Base-by-base conservation (phyloP, 2,113 vertebrate species). In the Chloroceryle aenea region DNA sequence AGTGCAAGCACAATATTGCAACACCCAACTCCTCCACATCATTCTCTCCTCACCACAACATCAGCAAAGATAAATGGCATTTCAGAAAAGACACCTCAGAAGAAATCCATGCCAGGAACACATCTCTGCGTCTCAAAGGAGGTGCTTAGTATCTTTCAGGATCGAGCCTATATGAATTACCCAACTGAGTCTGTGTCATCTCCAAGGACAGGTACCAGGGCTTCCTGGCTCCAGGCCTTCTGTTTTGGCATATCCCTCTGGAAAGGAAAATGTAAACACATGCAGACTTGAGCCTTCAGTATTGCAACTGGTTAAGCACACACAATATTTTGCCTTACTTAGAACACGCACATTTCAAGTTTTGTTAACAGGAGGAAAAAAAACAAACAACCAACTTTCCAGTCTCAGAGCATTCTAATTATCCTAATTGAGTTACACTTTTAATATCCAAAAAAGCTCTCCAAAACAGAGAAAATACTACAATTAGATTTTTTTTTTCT, bases 31-130 rank as follows among this genome's bases (percentile, higher is more conserved):
- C 72, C 59, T 93, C 52, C 30, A n/a, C 76, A 63, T 34, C 45
- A 45, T 76, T 82, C 14, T 83, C 30, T 85, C 38, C 58, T 89
- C 4, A 3, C n/a, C 64, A 40, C 68, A 71, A 66, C 2, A 3
- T 34, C 52, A 85, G n/a, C 21, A 71, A 62, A 77, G 71, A 85
- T 62, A 91, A 95, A 74, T 25, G 27, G 1, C 58, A 23, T 40
- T 84, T 19, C 42, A 74, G 61, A 80, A 67, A 27, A 71, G 56
- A 61, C 21, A 56, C 29, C n/a, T 80, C 92, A 96, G 76, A 82
- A 93, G 64, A 92, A 95, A 90, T 77, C 21, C 53, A 6, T 88
- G 68, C 63, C 68, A 90, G 30, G 18, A 5, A 19, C 53, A 30
- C 32, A 55, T 67, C 32, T 74, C 50, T 76, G 12, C 0, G 0